phyloP scores from a whole-genome alignment of 1,140 invertebrate genomes.

The Maconellicoccus hirsutus region DNA sequence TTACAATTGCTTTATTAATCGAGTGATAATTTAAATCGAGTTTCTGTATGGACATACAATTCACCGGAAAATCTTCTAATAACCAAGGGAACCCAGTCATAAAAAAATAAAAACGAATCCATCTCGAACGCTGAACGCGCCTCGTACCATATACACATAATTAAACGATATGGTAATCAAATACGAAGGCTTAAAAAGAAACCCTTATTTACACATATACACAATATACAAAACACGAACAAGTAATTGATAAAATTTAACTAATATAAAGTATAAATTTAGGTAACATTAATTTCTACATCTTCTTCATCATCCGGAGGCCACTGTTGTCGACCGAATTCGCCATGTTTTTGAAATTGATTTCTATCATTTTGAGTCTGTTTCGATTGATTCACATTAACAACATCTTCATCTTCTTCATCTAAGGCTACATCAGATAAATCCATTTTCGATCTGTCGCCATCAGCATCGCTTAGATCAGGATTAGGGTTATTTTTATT shows the following conservation, averaged over 20 bases:
- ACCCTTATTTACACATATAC: no score
- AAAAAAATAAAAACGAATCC: no score
- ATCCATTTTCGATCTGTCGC: conserved; percentile 2
- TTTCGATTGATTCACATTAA: not conserved
- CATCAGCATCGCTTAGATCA: conserved; percentile 68
- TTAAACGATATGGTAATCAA: no score
- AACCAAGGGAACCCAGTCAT: no score
- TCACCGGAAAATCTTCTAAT: no score
- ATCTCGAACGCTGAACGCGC: no score
- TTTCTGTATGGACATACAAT: no score
- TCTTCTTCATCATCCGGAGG: conserved; percentile 15
- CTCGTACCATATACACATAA: no score
- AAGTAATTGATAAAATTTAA: not conserved
- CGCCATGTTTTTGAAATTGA: not conserved
- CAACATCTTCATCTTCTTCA: conserved; percentile 6
- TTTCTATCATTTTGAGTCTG: not conserved
- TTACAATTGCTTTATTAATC: no score
- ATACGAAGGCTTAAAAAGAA: no score
- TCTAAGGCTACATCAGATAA: conserved; percentile 9
- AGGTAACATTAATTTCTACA: conserved; percentile 18
- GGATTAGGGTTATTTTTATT: conserved; percentile 96
- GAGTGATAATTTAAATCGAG: no score
- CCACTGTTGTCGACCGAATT: not conserved
- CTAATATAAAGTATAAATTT: not conserved
- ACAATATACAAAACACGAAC: no score